Evolutionary conservation across 2,113 vertebrate species (phyloP).

Genomic region (Pygathrix nemaeus): DNA sequence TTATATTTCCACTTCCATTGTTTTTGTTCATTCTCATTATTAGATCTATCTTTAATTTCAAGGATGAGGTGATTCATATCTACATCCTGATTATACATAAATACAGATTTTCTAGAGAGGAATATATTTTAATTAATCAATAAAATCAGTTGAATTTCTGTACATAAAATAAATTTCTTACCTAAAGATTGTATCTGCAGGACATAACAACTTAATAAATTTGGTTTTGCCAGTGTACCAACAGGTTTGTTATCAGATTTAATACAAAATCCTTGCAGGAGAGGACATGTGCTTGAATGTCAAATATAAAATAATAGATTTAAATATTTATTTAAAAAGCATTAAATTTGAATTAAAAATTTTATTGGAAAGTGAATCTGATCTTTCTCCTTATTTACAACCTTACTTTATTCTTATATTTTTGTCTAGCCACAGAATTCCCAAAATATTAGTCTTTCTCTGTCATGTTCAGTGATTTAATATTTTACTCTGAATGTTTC

Average conservation of each 20-base stretch:
- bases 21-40: neutral
- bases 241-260: neutral
- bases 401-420: neutral
- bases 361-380: neutral
- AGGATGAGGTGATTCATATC: neutral
- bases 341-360: constrained; percentile 19
- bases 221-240: neutral
- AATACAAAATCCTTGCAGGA: neutral
- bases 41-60: neutral
- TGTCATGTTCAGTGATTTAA: constrained; percentile 12
- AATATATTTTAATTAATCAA: constrained; percentile 6
- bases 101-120: neutral
- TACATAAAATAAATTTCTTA: neutral
- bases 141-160: neutral
- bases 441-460: neutral
- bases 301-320: neutral
- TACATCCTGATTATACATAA: neutral
- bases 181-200: neutral
- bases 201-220: neutral
- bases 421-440: neutral
- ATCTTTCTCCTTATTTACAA: constrained; percentile 6
- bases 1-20: neutral
- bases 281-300: neutral
- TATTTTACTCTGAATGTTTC: constrained; percentile 1
- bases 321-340: neutral